Conservation (phyloP, 2,888 invertebrate genomes). For the Smittia sp. region DNA sequence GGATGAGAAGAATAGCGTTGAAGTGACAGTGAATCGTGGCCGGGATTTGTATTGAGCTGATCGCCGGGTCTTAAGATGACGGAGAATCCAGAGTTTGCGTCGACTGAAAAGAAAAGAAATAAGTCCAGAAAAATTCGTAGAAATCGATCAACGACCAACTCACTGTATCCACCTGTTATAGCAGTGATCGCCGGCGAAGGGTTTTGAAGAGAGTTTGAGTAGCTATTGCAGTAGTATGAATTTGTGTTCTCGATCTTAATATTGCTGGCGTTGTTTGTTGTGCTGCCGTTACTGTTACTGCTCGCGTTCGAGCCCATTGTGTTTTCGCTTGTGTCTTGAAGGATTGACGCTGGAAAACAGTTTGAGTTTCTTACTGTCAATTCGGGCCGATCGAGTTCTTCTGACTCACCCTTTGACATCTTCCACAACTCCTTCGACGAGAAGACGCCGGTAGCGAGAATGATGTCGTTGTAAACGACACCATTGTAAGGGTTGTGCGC, state of each 20-base stretch:
- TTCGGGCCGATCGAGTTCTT: neutral
- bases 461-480: slow-evolving; percentile 98
- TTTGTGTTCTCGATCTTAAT: slow-evolving; percentile 77
- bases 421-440: slow-evolving; percentile 99
- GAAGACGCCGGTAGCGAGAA: slow-evolving; percentile 99
- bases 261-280: slow-evolving; percentile 40
- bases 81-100: slow-evolving; percentile 46
- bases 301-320: neutral
- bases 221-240: slow-evolving; percentile 77
- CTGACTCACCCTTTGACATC: slow-evolving; percentile 81
- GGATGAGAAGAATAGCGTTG: slow-evolving; percentile 50
- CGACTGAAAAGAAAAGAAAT: slow-evolving; percentile 23
- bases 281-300: neutral
- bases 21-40: slow-evolving; percentile 44
- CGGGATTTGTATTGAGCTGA: slow-evolving; percentile 45
- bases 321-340: slow-evolving; percentile 77
- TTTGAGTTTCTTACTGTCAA: neutral
- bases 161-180: slow-evolving; percentile 60
- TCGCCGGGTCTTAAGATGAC: slow-evolving; percentile 50
- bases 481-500: slow-evolving; percentile 97
- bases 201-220: slow-evolving; percentile 62
- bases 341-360: slow-evolving; percentile 77
- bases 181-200: slow-evolving; percentile 52
- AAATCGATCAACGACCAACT: slow-evolving; percentile 51
- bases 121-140: slow-evolving; percentile 25